Conservation (phyloP, 2,888 invertebrate genomes). For the Drosophila leonis region DNA sequence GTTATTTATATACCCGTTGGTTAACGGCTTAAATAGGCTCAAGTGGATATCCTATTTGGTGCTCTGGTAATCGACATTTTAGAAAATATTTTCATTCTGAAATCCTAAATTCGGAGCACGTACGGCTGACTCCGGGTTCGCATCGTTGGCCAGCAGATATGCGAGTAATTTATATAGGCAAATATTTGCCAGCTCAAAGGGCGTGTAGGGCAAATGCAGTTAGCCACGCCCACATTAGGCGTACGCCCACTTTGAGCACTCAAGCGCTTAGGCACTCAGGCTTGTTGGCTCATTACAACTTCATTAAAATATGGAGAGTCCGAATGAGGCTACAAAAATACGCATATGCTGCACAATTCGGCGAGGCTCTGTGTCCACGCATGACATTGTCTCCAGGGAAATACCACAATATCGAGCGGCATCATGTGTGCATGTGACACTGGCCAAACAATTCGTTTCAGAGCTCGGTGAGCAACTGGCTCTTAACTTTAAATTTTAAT, state of each 20-base stretch:
- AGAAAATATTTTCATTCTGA: constrained; percentile 24
- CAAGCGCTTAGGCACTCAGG: constrained; percentile 2
- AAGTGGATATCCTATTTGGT: constrained; percentile 8
- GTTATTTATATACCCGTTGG: not conserved
- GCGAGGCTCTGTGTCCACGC: not conserved
- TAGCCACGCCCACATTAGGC: constrained; percentile 38
- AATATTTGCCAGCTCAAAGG: constrained; percentile 63
- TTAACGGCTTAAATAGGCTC: not conserved
- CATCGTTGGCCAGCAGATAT: constrained; percentile 45
- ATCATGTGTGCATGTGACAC: constrained; percentile 34
- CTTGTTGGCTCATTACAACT: constrained; percentile 62
- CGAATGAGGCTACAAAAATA: constrained; percentile 38
- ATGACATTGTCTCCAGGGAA: constrained; percentile 28
- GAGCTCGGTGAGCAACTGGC: constrained; percentile 19
- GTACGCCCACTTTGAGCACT: not conserved
- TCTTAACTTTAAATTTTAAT: constrained; percentile 72
- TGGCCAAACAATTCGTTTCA: not conserved
- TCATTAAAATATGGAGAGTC: constrained; percentile 61
- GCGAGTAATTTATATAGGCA: constrained; percentile 72
- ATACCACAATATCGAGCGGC: constrained; percentile 56
- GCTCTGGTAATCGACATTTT: constrained; percentile 37
- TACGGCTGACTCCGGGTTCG: constrained; percentile 46
- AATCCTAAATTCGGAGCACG: constrained; percentile 69
- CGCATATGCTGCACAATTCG: constrained; percentile 56
- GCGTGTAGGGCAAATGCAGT: constrained; percentile 30